phyloP scores from a whole-genome alignment of 1,140 invertebrate genomes.

The Contarinia nasturtii region DNA sequence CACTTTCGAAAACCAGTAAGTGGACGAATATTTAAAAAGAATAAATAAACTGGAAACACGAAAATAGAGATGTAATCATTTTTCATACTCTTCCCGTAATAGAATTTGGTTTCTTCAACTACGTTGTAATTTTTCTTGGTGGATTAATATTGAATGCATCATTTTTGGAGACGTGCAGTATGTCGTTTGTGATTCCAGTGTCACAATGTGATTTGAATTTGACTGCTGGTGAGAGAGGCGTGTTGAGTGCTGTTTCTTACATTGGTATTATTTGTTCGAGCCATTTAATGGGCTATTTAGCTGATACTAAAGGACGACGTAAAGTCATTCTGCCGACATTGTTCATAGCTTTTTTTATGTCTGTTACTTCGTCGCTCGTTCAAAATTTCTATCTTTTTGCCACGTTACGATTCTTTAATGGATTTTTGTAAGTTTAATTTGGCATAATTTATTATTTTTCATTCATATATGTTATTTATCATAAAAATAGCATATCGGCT shows the following conservation, averaged over 20 bases:
- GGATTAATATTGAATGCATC: constrained; percentile 31
- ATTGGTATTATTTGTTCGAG: constrained; percentile 31
- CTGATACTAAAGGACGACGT: constrained; percentile 38
- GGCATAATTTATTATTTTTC: neutral
- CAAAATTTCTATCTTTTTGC: constrained; percentile 31
- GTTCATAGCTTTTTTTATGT: constrained; percentile 13
- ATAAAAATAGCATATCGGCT: neutral
- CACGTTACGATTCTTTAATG: constrained; percentile 29
- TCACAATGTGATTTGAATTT: constrained; percentile 45
- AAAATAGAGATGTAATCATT: too few relatives aligned
- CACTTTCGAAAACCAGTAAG: too few relatives aligned
- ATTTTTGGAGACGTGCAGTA: constrained; percentile 37
- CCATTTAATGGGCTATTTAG: constrained; percentile 47
- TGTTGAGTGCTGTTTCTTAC: constrained; percentile 20
- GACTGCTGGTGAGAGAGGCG: constrained; percentile 34
- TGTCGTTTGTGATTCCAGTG: constrained; percentile 42
- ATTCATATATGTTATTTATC: too few relatives aligned
- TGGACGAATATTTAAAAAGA: too few relatives aligned
- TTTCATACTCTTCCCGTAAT: too few relatives aligned
- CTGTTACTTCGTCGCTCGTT: constrained; percentile 27
- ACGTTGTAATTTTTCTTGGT: constrained; percentile 31
- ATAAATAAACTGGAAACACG: too few relatives aligned
- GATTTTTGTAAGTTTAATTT: constrained; percentile 37
- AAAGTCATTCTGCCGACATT: constrained; percentile 27
- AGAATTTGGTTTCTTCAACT: constrained; percentile 40